Base-by-base conservation (phyloP, 2,888 invertebrate species). In the Hirtodrosophila duncani region DNA sequence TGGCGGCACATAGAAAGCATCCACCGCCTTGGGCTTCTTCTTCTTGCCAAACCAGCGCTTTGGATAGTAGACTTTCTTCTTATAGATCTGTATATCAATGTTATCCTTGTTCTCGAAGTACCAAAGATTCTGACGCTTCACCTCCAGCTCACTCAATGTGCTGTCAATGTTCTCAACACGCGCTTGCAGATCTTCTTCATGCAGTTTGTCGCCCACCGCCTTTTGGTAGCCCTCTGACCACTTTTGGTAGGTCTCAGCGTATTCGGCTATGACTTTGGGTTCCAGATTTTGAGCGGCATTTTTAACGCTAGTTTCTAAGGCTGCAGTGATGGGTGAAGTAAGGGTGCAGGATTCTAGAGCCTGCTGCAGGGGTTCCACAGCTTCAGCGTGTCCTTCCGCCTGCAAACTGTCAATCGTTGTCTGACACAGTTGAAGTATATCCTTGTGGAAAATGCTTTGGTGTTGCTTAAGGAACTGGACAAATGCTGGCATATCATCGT, bases 71-170 rank as follows among this genome's bases (percentile, higher is more conserved):
- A 86, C 87, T 82, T 84, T 88, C 82, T 89, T 91, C 82, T 85
- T 89, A 78, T 91, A 91, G 67, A 94, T 93, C 83, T 90, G 84
- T 31, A 94, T 86, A 72, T 94, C 93, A 66, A 94, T 90, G 69
- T 91, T 85, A 26, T 94, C 93, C 83, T 93, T 91, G 80, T 93
- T 92, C 53, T 95, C 93, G 87, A 95, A 95, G 90, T 93, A 95
- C 92, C 92, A 92, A 39, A 92, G 82, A 63, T 89, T 89, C 51
- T 89, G 88, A 79, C 94, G 94, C 77, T 89, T 90, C 30, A 86
- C 79, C 14, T 89, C 86, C 59, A 90, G 85, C 5, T 84, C 66
- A 53, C 87, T 84, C 30, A 88, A 77, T 3, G 89, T 85, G 31
- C 84, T 86, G 23, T 91, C 89, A 69, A 93, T 88, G 50, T 91